A percentile compares a stretch with the other conserved stretches of the same genome.
Evolutionary conservation across 1,140 invertebrate species (phyloP).

Genomic region (Bradysia coprophila): DNA sequence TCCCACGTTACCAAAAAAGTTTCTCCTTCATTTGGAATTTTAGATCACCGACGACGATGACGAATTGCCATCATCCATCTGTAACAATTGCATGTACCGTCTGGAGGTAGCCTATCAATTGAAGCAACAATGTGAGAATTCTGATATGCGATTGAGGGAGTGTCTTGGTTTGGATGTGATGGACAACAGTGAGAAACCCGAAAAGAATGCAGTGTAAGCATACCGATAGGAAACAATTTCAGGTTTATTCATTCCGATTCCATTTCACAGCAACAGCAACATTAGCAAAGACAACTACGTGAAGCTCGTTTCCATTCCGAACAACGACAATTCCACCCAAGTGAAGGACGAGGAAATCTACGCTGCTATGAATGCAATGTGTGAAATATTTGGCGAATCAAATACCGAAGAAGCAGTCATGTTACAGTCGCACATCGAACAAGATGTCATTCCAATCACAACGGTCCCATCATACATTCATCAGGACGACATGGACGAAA

Average conservation of each 20-base stretch:
- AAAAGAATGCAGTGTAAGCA: neutral
- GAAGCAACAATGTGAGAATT: constrained; percentile 33
- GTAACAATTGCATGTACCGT: constrained; percentile 34
- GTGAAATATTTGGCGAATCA: neutral
- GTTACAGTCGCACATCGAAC: no score
- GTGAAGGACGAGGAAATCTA: constrained; percentile 8
- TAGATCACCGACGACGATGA: constrained; percentile 9
- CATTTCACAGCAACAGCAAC: no score
- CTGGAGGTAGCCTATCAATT: constrained; percentile 36
- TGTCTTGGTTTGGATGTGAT: constrained; percentile 24
- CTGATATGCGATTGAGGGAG: constrained; percentile 31
- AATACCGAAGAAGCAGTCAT: no score
- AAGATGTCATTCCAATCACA: no score
- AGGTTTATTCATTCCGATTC: no score
- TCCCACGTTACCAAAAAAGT: no score
- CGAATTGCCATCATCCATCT: constrained; percentile 29
- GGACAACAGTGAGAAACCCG: neutral
- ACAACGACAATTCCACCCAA: neutral
- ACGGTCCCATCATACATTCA: no score
- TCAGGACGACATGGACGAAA: no score
- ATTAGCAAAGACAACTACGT: no score
- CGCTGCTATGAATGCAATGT: constrained; percentile 6
- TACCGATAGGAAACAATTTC: no score
- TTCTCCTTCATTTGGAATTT: no score
- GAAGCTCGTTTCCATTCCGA: no score